Evolutionary conservation across 2,888 invertebrate genomes (phyloP), one percentile per base, ranked within the genome.

Genomic region (Hypselothyrea guttata): DNA sequence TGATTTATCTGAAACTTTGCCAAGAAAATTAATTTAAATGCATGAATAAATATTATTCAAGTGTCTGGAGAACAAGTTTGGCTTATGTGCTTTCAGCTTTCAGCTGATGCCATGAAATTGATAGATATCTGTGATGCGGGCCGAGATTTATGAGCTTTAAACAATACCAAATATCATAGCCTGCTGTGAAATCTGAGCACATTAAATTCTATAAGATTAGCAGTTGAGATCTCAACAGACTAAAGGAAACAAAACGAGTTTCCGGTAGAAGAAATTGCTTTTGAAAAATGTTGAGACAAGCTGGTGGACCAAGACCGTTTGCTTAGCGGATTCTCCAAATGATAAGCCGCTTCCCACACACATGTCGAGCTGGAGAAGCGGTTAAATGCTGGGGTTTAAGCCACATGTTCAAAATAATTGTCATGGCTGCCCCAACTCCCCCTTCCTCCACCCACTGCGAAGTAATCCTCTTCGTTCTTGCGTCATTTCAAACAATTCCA

Each of bases 321-420:
- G 54, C 70, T 69, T 62, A 34, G 69, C 52, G 46, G 75, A 9
- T 47, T 69, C 49, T 33, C 51, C 51, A 61, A 61, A 55, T 69
- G 38, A 74, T 74, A 69, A 69, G 71, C 74, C 75, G 62, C 74
- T 62, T n/a, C 63, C 69, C 75, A 69, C 44, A 69, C 62, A 7
- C 8, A 9, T 35, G 35, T 7, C 12, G 9, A 3, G 1, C 22
- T 7, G 34, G 12, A 12, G 34, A 13, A 3, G 35, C 35, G 4
- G 4, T 22, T 22, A 3, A 4, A 22, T 16, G 30, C 7, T n/a
- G 61, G 45, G 7, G 34, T 4, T 46, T 56, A 56, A 60, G 59
- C 53, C 67, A 67, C 60, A 84, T 84, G 84, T 63, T 60, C 59
- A 84, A 84, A 78, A 86, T 78, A 86, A 78, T 78, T 78, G 84